phyloP scores from a whole-genome alignment of 2,888 invertebrate genomes.

The Steinernema hermaphroditum region DNA sequence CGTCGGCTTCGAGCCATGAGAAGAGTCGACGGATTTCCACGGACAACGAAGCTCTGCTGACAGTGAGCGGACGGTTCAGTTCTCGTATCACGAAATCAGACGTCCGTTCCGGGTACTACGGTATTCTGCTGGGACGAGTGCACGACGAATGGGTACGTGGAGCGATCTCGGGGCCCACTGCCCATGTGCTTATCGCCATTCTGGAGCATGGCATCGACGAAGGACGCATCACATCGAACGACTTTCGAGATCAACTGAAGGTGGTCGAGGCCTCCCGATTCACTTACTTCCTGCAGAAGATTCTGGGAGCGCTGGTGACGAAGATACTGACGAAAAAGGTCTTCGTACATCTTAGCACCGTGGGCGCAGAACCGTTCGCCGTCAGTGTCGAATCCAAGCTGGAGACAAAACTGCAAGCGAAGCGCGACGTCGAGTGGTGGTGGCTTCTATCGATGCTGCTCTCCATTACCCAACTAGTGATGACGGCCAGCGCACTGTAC shows the following conservation, averaged over 20 bases:
- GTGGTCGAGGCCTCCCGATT: conserved; percentile 21
- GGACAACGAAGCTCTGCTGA: not conserved
- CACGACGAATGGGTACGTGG: conserved; percentile 39
- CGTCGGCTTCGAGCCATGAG: not conserved
- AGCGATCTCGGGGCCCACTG: conserved; percentile 37
- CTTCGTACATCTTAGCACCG: not conserved
- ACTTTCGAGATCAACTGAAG: conserved; percentile 34
- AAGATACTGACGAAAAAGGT: not conserved
- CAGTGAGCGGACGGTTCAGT: not conserved
- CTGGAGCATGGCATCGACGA: conserved; percentile 46
- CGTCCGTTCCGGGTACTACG: conserved; percentile 34
- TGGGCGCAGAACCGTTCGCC: not conserved
- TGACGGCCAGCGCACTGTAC: not conserved
- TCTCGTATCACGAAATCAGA: not conserved
- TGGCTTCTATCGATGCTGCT: conserved; percentile 1
- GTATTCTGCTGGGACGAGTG: conserved; percentile 42
- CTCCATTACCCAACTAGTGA: not conserved
- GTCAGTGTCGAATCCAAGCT: not conserved
- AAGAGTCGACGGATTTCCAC: not conserved
- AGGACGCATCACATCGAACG: conserved; percentile 32
- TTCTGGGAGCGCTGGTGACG: not conserved
- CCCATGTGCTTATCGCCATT: conserved; percentile 37
- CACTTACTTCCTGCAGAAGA: not conserved
- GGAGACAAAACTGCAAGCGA: conserved; percentile 2
- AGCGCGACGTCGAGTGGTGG: conserved; percentile 4